A percentile compares a stretch with the other conserved stretches of the same genome.
Evolutionary conservation across 2,113 vertebrate species (phyloP).

Genomic region (Meles meles): DNA sequence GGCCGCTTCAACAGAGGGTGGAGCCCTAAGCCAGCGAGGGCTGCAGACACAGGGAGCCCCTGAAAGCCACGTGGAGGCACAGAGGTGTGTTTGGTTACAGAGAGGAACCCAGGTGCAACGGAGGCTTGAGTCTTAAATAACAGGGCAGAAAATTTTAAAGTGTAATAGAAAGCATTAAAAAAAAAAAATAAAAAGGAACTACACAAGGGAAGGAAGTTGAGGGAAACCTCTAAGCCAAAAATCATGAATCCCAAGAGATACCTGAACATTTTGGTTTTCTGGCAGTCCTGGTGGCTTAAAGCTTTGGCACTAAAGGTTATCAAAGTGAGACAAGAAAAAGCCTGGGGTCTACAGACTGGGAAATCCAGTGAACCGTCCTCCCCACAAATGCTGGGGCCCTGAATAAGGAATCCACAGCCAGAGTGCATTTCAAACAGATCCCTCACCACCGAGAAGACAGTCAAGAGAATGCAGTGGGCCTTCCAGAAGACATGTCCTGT

Average conservation of each 20-base stretch:
- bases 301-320: neutral
- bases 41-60: neutral
- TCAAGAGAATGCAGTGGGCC: neutral
- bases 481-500: neutral
- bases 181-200: neutral
- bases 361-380: neutral
- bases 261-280: neutral
- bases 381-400: neutral
- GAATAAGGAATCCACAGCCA: neutral
- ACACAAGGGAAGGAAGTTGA: neutral
- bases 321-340: neutral
- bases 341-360: neutral
- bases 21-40: neutral
- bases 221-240: neutral
- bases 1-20: neutral
- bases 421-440: neutral
- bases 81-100: neutral
- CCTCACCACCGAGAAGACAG: neutral
- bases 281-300: neutral
- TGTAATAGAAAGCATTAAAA: neutral
- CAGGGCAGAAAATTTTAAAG: neutral
- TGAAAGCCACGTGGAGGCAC: neutral
- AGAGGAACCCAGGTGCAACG: neutral
- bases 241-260: neutral
- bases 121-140: neutral